These are phyloP conservation scores for Avahi laniger DNA, from an alignment of 2,797 vertebrate genomes.

Conservation along the genomic window DNA sequence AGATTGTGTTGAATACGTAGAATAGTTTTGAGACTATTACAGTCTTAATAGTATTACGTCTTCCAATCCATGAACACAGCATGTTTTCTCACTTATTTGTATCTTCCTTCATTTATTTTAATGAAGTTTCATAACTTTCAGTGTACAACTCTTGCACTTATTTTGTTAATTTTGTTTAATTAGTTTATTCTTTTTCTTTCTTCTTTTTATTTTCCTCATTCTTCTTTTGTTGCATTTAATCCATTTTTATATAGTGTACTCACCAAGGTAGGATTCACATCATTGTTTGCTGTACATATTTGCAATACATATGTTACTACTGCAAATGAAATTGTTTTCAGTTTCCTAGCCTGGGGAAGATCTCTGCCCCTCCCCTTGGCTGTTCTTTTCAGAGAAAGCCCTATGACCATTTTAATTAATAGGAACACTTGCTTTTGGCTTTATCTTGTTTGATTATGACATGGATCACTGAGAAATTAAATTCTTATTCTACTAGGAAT, in stretches of 20 bases:
- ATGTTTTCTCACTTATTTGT: not conserved
- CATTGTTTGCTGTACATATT: not conserved
- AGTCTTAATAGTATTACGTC: not conserved
- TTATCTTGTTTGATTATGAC: not conserved
- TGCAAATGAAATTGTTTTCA: not conserved
- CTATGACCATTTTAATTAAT: not conserved
- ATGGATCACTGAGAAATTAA: not conserved
- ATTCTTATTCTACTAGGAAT: not conserved
- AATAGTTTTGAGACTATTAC: not conserved
- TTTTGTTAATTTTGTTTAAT: not conserved
- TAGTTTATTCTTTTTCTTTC: not conserved
- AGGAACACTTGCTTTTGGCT: not conserved
- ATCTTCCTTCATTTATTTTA: not conserved
- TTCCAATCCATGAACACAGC: not conserved
- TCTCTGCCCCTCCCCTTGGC: not conserved
- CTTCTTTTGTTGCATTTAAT: not conserved
- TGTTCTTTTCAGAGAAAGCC: not conserved
- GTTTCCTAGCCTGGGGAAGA: not conserved
- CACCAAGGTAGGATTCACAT: not conserved
- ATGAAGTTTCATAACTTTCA: not conserved
- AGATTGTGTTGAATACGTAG: not conserved
- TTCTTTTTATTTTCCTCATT: not conserved
- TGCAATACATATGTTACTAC: not conserved
- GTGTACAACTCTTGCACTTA: not conserved
- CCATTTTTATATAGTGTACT: not conserved